These are phyloP conservation scores for Amblyraja radiata DNA, from an alignment of 2,797 vertebrate species.

Conservation along the genomic window DNA sequence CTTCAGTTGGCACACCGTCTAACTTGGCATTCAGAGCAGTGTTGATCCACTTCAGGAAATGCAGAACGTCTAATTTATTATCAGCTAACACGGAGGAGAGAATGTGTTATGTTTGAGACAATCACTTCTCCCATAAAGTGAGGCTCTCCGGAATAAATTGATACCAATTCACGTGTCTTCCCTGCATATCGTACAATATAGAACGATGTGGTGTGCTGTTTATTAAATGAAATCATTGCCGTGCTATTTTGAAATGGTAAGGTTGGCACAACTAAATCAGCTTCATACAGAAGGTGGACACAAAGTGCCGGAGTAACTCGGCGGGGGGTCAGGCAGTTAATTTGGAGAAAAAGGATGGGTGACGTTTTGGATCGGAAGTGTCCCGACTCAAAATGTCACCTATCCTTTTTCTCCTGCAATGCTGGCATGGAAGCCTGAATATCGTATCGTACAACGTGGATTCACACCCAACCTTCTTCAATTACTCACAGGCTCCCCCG, in stretches of 20 bases:
- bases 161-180: background rate
- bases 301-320: background rate
- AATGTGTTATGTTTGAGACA: background rate
- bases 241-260: background rate
- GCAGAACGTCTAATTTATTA: background rate
- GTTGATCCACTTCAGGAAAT: background rate
- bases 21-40: background rate
- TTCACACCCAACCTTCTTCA: constrained; percentile 17
- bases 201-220: background rate
- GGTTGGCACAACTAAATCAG: background rate
- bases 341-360: too few species aligned
- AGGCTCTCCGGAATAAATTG: background rate
- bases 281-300: background rate
- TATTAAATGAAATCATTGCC: background rate
- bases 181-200: too few species aligned
- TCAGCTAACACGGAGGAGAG: background rate
- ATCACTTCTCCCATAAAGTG: background rate
- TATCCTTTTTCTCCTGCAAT: too few species aligned
- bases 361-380: too few species aligned
- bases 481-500: constrained; percentile 87
- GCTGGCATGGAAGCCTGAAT: too few species aligned
- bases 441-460: background rate
- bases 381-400: too few species aligned
- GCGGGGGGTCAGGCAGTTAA: too few species aligned
- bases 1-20: background rate